These are phyloP conservation scores for Zygothrica quintamaculata DNA, from an alignment of 2,888 invertebrate species.

Conservation along the genomic window DNA sequence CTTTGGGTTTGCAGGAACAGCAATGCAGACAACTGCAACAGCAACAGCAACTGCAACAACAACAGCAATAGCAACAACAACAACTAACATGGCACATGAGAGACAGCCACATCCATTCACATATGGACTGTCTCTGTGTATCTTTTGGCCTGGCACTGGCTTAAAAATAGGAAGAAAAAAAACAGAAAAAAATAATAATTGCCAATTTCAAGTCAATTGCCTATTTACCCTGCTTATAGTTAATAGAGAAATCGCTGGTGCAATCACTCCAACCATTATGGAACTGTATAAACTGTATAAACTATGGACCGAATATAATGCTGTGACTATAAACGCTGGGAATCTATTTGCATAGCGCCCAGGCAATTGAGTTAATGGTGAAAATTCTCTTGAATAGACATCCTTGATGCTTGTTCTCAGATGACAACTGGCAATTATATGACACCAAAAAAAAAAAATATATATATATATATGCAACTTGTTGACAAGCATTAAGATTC, in stretches of 20 bases:
- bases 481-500: constrained; percentile 70
- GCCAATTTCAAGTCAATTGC: constrained; percentile 81
- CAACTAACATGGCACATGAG: constrained; percentile 34
- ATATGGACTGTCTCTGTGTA: constrained; percentile 59
- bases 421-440: constrained; percentile 54
- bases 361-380: constrained; percentile 71
- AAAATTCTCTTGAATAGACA: constrained; percentile 67
- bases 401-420: constrained; percentile 19
- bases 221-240: constrained; percentile 79
- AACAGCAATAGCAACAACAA: constrained; percentile 23
- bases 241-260: constrained; percentile 78
- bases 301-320: constrained; percentile 38
- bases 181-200: constrained; percentile 69
- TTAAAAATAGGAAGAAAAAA: constrained; percentile 14
- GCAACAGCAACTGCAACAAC: constrained; percentile 18
- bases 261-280: constrained; percentile 52
- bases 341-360: constrained; percentile 69
- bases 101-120: constrained; percentile 54
- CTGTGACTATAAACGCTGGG: constrained; percentile 17
- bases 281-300: constrained; percentile 26
- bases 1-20: constrained; percentile 55
- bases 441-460: constrained; percentile 65
- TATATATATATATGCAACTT: constrained; percentile 74
- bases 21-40: constrained; percentile 44
- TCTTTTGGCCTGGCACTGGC: constrained; percentile 37